A percentile compares a stretch with the other conserved stretches of the same genome.
Conservation (phyloP, 2,797 vertebrate genomes). For the Mormyrops attenuatus region DNA sequence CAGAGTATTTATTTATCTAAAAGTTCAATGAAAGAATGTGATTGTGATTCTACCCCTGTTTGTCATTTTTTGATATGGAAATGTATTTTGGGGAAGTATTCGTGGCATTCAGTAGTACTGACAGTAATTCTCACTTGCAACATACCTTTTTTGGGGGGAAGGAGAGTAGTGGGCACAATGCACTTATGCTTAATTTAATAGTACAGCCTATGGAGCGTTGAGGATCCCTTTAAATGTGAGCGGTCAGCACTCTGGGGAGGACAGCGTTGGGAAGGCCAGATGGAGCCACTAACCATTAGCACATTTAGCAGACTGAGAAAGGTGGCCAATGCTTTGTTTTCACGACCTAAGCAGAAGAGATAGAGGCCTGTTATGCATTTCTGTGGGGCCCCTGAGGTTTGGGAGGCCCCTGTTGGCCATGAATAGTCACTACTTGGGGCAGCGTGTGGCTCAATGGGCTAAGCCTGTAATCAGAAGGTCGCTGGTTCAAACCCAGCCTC, state of each 20-base stretch:
- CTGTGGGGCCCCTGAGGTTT: not conserved
- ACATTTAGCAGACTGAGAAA: not conserved
- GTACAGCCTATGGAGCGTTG: not conserved
- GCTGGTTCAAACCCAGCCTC: too few species aligned
- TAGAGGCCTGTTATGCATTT: not conserved
- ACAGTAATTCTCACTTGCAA: not conserved
- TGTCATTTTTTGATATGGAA: not conserved
- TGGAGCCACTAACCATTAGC: not conserved
- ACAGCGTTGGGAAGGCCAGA: not conserved
- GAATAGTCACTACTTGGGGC: not conserved
- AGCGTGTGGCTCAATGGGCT: too few species aligned
- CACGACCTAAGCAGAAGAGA: not conserved
- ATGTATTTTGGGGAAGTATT: not conserved
- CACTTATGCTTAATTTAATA: slow-evolving; percentile 8
- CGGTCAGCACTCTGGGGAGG: not conserved
- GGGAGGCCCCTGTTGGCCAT: not conserved
- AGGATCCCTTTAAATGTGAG: not conserved
- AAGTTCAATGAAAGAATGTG: not conserved
- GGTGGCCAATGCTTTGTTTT: not conserved
- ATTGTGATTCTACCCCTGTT: not conserved
- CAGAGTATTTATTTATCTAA: not conserved
- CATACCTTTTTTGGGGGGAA: not conserved
- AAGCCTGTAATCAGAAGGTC: too few species aligned
- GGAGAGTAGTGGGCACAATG: not conserved
- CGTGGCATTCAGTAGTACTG: not conserved